Evolutionary conservation across 2,113 vertebrate species (phyloP).

Genomic region (Plestiodon gilberti): DNA sequence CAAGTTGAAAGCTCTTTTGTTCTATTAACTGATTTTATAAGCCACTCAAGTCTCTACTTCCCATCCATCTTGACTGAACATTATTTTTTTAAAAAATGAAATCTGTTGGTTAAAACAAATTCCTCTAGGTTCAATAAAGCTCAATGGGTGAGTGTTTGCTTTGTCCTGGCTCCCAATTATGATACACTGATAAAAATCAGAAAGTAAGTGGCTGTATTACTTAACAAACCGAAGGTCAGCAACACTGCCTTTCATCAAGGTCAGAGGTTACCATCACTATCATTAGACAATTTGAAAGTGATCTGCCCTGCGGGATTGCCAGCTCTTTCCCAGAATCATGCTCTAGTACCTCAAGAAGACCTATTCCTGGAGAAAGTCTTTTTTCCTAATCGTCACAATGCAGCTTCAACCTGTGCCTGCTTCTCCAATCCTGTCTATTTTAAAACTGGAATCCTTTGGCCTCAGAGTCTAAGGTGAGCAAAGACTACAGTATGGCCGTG

Average conservation of each 20-base stretch:
- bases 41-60: slow-evolving; percentile 46
- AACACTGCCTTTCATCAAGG: slow-evolving; percentile 59
- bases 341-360: not conserved
- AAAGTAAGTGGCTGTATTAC: slow-evolving; percentile 70
- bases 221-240: slow-evolving; percentile 73
- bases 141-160: slow-evolving; percentile 51
- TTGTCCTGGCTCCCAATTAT: slow-evolving; percentile 72
- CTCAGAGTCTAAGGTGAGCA: too few species aligned
- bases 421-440: not conserved
- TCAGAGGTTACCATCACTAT: slow-evolving; percentile 72
- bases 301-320: slow-evolving; percentile 36
- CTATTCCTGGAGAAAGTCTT: not conserved
- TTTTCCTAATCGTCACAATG: not conserved
- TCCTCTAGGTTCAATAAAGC: slow-evolving; percentile 53
- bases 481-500: not conserved
- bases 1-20: slow-evolving; percentile 57
- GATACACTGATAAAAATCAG: slow-evolving; percentile 60
- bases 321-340: not conserved
- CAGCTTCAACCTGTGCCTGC: not conserved
- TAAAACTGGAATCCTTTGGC: not conserved
- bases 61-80: slow-evolving; percentile 45
- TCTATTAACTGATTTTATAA: slow-evolving; percentile 39
- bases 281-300: slow-evolving; percentile 65
- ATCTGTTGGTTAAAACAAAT: slow-evolving; percentile 62
- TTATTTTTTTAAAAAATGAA: slow-evolving; percentile 49